phyloP scores from a whole-genome alignment of 2,797 vertebrate genomes.

The Molossus molossus region DNA sequence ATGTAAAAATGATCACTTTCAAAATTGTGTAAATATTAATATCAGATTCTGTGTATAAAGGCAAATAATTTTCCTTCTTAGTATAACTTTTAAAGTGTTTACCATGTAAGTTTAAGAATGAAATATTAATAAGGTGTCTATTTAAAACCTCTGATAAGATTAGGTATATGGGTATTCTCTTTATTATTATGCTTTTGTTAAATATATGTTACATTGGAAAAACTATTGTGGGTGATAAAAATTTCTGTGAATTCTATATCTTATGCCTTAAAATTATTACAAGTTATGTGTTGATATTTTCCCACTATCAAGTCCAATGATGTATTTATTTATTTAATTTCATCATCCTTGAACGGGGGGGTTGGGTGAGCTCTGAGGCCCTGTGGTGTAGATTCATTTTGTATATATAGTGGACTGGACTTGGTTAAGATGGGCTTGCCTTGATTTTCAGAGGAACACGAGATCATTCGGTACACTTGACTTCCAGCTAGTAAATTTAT shows the following conservation, averaged over 20 bases:
- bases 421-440: background rate
- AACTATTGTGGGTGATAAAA: background rate
- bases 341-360: background rate
- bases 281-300: constrained; percentile 56
- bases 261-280: constrained; percentile 34
- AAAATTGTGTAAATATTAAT: background rate
- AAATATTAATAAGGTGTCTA: constrained; percentile 34
- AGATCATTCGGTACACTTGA: background rate
- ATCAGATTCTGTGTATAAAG: background rate
- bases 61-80: background rate
- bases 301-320: background rate
- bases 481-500: background rate
- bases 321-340: constrained; percentile 52
- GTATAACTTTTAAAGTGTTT: constrained; percentile 1
- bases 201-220: constrained; percentile 43
- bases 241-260: constrained; percentile 28
- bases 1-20: constrained; percentile 12
- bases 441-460: background rate
- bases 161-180: background rate
- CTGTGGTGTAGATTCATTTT: background rate
- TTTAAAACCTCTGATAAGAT: constrained; percentile 15
- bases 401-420: background rate
- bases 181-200: constrained; percentile 51
- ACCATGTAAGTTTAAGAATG: background rate
- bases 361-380: background rate